Conservation (phyloP, 2,797 vertebrate genomes). For the Bradypus variegatus region DNA sequence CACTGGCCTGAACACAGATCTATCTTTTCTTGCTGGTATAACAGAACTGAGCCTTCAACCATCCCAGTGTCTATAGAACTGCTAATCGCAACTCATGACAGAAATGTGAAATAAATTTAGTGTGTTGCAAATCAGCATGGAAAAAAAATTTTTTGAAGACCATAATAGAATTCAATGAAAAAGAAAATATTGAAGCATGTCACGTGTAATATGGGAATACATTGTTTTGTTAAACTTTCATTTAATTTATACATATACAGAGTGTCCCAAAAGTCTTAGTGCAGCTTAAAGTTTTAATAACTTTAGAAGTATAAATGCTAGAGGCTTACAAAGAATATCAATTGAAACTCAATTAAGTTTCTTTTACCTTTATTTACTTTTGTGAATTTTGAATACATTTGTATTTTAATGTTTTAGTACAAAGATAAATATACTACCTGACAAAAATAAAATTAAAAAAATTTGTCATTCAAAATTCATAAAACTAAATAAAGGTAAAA, state of each 20-base stretch:
- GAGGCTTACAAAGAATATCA: not conserved
- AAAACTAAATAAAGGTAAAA: conserved; percentile 5
- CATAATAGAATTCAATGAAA: not conserved
- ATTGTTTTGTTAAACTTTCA: not conserved
- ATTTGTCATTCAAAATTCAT: conserved; percentile 15
- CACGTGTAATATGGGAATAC: not conserved
- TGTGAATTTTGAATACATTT: conserved; percentile 1
- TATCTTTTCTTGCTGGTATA: not conserved
- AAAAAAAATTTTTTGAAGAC: not conserved
- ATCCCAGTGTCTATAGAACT: not conserved
- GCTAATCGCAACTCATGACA: not conserved
- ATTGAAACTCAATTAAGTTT: not conserved
- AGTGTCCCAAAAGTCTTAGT: not conserved
- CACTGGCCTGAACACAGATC: not conserved
- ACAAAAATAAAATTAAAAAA: not conserved
- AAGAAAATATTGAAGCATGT: not conserved
- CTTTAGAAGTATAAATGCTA: not conserved
- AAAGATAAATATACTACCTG: not conserved
- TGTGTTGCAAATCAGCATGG: not conserved
- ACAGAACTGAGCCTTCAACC: not conserved
- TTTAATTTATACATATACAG: not conserved
- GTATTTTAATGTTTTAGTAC: conserved; percentile 12
- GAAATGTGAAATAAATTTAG: not conserved
- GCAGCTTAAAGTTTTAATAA: not conserved
- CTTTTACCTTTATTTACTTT: not conserved